A percentile compares a stretch with the other conserved stretches of the same genome.
Evolutionary conservation across 2,797 vertebrate genomes (phyloP).

Genomic region (Sphaeramia orbicularis): DNA sequence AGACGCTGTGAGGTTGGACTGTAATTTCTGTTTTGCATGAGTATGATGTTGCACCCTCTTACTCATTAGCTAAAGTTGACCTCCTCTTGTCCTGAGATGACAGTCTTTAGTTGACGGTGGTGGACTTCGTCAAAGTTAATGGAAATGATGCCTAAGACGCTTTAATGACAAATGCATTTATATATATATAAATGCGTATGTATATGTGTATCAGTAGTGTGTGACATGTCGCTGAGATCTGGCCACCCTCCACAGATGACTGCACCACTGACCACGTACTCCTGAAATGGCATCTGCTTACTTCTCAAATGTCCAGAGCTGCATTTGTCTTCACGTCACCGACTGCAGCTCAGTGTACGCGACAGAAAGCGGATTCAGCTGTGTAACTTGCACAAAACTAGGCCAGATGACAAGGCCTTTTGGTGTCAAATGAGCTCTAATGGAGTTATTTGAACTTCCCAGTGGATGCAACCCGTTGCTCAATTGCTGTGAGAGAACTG

Average conservation of each 20-base stretch:
- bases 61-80: conserved; percentile 14
- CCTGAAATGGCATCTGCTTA: conserved; percentile 63
- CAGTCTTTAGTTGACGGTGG: not conserved
- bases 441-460: conserved; percentile 43
- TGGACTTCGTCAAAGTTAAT: not conserved
- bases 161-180: conserved; percentile 26
- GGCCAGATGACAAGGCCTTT: conserved; percentile 49
- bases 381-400: conserved; percentile 37
- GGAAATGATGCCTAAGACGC: not conserved
- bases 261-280: conserved; percentile 46
- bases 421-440: conserved; percentile 51
- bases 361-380: conserved; percentile 42
- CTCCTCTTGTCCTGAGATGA: not conserved
- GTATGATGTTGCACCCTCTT: not conserved
- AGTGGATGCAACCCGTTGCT: conserved; percentile 31
- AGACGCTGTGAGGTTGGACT: conserved; percentile 12
- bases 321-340: conserved; percentile 45
- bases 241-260: conserved; percentile 41
- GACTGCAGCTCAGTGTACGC: conserved; percentile 24
- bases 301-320: conserved; percentile 70
- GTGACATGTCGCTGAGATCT: conserved; percentile 45
- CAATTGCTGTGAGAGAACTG: conserved; percentile 12
- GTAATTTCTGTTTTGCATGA: conserved; percentile 6
- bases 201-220: conserved; percentile 16
- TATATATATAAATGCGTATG: not conserved